These are phyloP conservation scores for Chironomus tepperi DNA, from an alignment of 1,140 invertebrate species.

Conservation along the genomic window DNA sequence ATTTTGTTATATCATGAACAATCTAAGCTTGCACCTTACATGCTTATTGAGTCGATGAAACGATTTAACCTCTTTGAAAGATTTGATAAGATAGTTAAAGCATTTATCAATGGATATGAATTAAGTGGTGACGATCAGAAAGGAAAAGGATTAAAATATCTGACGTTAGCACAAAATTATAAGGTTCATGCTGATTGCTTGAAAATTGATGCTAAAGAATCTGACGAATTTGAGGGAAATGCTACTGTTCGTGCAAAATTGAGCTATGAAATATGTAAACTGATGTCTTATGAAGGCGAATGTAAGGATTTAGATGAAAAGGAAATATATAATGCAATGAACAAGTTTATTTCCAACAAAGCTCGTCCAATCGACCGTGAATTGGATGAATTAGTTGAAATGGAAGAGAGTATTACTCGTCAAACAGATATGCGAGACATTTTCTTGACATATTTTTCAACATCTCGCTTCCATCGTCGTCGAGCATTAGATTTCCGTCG, in stretches of 20 bases:
- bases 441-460: conserved; percentile 40
- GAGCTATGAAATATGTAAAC: conserved; percentile 32
- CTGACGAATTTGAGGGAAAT: conserved; percentile 30
- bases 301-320: conserved; percentile 30
- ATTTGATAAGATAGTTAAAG: conserved; percentile 62
- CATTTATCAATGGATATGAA: conserved; percentile 65
- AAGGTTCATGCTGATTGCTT: conserved; percentile 57
- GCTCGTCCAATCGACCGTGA: conserved; percentile 53
- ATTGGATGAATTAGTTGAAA: conserved; percentile 51
- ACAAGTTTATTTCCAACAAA: conserved; percentile 50
- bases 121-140: conserved; percentile 57
- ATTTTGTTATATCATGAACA: conserved; percentile 52
- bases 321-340: conserved; percentile 38
- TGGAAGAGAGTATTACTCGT: conserved; percentile 53
- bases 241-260: conserved; percentile 38
- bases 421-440: conserved; percentile 52
- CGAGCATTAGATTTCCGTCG: conserved; percentile 39
- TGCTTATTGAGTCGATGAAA: conserved; percentile 65
- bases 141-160: conserved; percentile 53
- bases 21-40: conserved; percentile 43
- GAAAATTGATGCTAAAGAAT: conserved; percentile 31
- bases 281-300: conserved; percentile 27
- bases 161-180: conserved; percentile 56
- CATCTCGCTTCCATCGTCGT: conserved; percentile 36
- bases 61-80: conserved; percentile 63